phyloP scores from a whole-genome alignment of 2,888 invertebrate genomes.

The Pseudanteris insignis region DNA sequence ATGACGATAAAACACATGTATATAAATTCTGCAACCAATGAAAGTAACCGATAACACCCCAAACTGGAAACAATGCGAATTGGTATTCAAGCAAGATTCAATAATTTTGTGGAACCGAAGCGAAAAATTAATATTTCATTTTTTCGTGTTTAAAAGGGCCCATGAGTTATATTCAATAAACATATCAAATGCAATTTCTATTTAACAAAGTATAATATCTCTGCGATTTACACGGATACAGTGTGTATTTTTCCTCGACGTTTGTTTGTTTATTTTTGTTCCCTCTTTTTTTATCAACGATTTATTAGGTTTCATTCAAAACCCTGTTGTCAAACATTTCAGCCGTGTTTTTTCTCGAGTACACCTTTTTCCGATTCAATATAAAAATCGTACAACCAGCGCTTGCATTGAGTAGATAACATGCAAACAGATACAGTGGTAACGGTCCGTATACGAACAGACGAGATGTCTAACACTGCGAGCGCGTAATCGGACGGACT shows the following conservation, averaged over 20 bases:
- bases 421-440: constrained; percentile 53
- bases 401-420: constrained; percentile 34
- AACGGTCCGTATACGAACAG: constrained; percentile 60
- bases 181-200: too few relatives aligned
- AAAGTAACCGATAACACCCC: too few relatives aligned
- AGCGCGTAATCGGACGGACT: constrained; percentile 44
- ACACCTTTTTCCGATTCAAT: constrained; percentile 40
- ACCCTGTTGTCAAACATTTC: constrained; percentile 36
- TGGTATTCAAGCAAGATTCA: too few relatives aligned
- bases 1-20: too few relatives aligned
- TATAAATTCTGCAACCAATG: too few relatives aligned
- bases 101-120: too few relatives aligned
- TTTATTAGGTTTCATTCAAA: constrained; percentile 33
- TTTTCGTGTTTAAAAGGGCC: too few relatives aligned
- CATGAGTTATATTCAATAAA: too few relatives aligned
- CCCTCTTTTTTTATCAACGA: constrained; percentile 10
- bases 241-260: neutral
- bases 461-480: constrained; percentile 47
- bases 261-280: too few relatives aligned
- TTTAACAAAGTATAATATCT: neutral
- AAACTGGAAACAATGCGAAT: too few relatives aligned
- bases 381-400: constrained; percentile 50
- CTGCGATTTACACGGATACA: neutral
- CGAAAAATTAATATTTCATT: too few relatives aligned
- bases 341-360: constrained; percentile 23